These are phyloP conservation scores for Synaphobranchus kaupii DNA, from an alignment of 2,797 vertebrate genomes.

Conservation along the genomic window DNA sequence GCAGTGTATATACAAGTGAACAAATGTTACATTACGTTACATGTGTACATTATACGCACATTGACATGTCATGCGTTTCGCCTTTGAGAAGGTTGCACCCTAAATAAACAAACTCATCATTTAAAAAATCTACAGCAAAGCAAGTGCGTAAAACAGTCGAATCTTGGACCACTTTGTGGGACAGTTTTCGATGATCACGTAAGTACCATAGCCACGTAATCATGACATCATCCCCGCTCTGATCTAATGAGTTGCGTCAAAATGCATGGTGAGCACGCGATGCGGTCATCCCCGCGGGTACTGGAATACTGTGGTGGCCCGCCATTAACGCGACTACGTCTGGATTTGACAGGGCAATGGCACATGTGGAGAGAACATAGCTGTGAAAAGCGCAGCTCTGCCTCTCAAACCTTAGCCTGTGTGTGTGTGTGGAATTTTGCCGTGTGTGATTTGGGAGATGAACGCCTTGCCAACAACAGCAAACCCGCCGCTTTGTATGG, in stretches of 20 bases:
- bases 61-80: too few species aligned
- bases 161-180: background rate
- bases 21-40: too few species aligned
- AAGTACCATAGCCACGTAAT: background rate
- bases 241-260: background rate
- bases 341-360: background rate
- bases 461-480: constrained; percentile 8
- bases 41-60: too few species aligned
- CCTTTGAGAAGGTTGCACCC: too few species aligned
- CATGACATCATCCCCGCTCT: background rate
- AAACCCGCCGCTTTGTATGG: background rate
- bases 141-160: background rate
- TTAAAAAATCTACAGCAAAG: background rate
- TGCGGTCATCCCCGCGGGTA: background rate
- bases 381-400: background rate
- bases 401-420: background rate
- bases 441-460: background rate
- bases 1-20: too few species aligned
- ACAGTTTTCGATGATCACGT: background rate
- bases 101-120: background rate
- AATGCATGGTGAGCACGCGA: background rate
- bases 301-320: too few species aligned
- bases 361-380: background rate
- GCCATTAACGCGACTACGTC: background rate
- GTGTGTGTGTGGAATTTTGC: background rate